Percentiles rank a stretch among this genome's conserved stretches.
phyloP scores from a whole-genome alignment of 2,113 vertebrate species.

The Sceloporus undulatus region DNA sequence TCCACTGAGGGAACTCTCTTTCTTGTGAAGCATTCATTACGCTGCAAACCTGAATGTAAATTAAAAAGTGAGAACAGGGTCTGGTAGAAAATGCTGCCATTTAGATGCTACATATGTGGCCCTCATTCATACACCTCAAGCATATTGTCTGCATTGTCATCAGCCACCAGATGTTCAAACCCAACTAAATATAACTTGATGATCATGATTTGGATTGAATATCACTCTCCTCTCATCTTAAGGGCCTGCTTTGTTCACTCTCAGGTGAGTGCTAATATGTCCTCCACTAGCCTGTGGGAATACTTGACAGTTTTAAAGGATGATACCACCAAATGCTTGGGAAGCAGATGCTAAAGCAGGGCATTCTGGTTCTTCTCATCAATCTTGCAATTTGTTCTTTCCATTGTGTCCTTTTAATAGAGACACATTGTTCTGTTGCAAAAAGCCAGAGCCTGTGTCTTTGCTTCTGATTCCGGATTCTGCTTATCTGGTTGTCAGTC shows the following conservation, averaged over 20 bases:
- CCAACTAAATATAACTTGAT: neutral
- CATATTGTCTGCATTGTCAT: neutral
- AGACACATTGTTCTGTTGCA: conserved; percentile 3
- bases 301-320: neutral
- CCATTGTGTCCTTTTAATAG: conserved; percentile 1
- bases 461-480: too few species aligned
- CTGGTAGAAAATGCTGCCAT: neutral
- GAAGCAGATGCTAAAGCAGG: neutral
- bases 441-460: neutral
- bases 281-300: neutral
- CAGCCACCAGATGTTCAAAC: neutral
- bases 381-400: neutral
- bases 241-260: neutral
- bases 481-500: conserved; percentile 4
- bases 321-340: neutral
- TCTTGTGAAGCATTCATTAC: neutral
- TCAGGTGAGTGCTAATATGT: neutral
- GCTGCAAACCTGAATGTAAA: too few species aligned
- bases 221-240: neutral
- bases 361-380: neutral
- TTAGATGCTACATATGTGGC: neutral
- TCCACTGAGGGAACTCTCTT: neutral
- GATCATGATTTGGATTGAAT: neutral
- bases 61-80: neutral
- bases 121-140: neutral